Evolutionary conservation across 1,140 invertebrate genomes (phyloP).

Genomic region (Brachionus koreanus): DNA sequence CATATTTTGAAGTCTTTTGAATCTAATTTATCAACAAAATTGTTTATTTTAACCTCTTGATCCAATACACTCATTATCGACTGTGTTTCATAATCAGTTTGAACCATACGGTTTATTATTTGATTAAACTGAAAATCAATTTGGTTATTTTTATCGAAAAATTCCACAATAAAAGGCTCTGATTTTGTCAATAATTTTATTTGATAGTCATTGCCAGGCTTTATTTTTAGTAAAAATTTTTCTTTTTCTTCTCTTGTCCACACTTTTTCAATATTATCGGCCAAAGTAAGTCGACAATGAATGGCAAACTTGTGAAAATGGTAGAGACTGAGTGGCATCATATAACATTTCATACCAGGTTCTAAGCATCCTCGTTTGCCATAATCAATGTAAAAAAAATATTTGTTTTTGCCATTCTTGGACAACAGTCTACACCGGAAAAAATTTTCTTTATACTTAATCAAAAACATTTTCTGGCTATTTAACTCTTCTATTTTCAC

Average conservation of each 20-base stretch:
- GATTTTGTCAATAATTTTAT: background rate
- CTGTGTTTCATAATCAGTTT: background rate
- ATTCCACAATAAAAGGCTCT: constrained; percentile 12
- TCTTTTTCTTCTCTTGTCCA: constrained; percentile 40
- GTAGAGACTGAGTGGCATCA: background rate
- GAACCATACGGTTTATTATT: background rate
- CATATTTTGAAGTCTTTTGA: background rate
- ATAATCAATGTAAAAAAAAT: background rate
- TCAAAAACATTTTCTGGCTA: background rate
- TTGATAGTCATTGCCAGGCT: background rate
- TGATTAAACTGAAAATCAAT: constrained; percentile 43
- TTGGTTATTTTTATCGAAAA: constrained; percentile 25
- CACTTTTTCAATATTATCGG: constrained; percentile 38
- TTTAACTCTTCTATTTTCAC: background rate
- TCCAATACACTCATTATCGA: background rate
- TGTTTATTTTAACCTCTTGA: background rate
- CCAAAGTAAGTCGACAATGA: constrained; percentile 31
- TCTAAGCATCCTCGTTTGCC: background rate
- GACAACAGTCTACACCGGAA: background rate
- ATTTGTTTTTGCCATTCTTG: background rate
- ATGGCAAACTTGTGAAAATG: background rate
- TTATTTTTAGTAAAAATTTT: constrained; percentile 22
- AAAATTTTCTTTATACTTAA: background rate
- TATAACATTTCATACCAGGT: background rate
- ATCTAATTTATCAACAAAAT: background rate